These are phyloP conservation scores for Vanacampus margaritifer DNA, from an alignment of 2,113 vertebrate genomes.

Conservation along the genomic window DNA sequence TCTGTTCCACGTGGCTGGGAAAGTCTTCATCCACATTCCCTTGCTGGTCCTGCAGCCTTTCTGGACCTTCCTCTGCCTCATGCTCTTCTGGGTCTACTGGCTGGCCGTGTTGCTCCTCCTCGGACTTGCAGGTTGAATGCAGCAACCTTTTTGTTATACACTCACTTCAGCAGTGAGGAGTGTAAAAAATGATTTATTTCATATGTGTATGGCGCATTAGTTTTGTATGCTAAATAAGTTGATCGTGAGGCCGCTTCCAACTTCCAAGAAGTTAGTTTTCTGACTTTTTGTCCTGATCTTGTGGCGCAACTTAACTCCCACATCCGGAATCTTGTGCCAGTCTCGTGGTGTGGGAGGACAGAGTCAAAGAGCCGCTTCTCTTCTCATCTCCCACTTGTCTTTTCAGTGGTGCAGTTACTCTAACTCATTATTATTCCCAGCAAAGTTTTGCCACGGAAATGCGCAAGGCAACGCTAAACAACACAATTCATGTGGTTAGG, in stretches of 20 bases:
- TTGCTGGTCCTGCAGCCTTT: conserved; percentile 91
- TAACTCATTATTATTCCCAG: neutral
- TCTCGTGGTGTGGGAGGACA: conserved; percentile 45
- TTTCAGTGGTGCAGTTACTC: conserved; percentile 3
- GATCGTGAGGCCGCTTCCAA: neutral
- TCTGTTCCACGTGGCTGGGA: conserved; percentile 94
- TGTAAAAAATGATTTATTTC: neutral
- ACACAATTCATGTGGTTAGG: neutral
- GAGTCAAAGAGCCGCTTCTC: conserved; percentile 47
- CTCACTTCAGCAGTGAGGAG: neutral
- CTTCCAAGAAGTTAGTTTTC: conserved; percentile 25
- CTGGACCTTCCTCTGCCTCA: conserved; percentile 93
- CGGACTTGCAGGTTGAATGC: conserved; percentile 82
- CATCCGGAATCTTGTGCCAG: conserved; percentile 42
- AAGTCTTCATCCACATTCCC: conserved; percentile 91
- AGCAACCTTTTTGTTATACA: neutral
- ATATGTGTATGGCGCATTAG: neutral
- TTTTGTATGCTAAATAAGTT: conserved; percentile 1
- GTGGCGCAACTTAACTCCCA: conserved; percentile 47
- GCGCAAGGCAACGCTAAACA: neutral
- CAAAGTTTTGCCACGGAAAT: neutral
- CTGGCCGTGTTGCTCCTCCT: conserved; percentile 89
- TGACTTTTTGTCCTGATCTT: conserved; percentile 33
- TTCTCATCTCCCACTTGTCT: conserved; percentile 43
- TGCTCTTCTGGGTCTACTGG: conserved; percentile 96